Percentiles rank a stretch among this genome's conserved stretches.
Evolutionary conservation across 2,113 vertebrate species (phyloP).

Genomic region (Ramphastos sulfuratus): DNA sequence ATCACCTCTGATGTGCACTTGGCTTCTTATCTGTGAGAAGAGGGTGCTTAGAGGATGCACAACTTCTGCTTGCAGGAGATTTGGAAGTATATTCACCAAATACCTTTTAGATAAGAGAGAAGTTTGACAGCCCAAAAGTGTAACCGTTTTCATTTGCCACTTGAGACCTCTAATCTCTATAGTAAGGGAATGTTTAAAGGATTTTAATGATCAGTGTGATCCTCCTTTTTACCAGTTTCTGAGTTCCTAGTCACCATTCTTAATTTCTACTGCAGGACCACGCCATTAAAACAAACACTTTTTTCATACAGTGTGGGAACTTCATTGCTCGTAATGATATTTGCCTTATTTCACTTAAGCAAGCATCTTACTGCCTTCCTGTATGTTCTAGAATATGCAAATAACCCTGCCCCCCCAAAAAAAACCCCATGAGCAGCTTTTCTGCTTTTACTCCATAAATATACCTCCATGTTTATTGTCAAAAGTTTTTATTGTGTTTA

Average conservation of each 20-base stretch:
- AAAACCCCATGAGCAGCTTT: background rate
- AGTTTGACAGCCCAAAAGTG: slow-evolving; percentile 28
- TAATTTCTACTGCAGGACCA: background rate
- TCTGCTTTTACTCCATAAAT: background rate
- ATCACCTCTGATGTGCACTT: slow-evolving; percentile 32
- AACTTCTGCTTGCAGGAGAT: slow-evolving; percentile 13
- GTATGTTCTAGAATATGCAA: background rate
- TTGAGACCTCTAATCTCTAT: background rate
- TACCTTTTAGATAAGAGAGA: slow-evolving; percentile 20
- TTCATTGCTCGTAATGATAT: background rate
- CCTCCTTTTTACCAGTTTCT: background rate
- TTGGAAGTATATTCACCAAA: slow-evolving; percentile 32
- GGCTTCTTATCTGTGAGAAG: slow-evolving; percentile 48
- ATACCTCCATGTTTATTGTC: background rate
- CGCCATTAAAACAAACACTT: background rate
- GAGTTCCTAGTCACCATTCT: background rate
- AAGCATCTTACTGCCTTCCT: background rate
- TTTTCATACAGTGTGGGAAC: background rate
- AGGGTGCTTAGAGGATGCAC: slow-evolving; percentile 17
- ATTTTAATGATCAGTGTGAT: slow-evolving; percentile 10
- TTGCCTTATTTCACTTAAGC: background rate
- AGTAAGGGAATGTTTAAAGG: slow-evolving; percentile 12
- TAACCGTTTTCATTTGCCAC: background rate
- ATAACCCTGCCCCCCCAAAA: background rate
- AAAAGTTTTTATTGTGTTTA: background rate